These are phyloP conservation scores for Bubo scandiacus DNA, from an alignment of 2,113 vertebrate species.

Conservation along the genomic window DNA sequence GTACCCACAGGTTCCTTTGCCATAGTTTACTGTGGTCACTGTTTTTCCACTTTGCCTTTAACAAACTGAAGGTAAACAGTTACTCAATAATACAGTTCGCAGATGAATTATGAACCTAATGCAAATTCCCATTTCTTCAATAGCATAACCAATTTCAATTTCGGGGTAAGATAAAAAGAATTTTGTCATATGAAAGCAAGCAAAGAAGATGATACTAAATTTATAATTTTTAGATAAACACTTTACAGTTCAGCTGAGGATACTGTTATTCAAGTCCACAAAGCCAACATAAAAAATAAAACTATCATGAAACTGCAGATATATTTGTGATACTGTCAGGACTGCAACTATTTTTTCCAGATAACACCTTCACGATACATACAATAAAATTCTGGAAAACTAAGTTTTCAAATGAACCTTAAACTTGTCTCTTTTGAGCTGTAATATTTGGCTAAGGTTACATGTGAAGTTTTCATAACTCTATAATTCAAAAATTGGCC, in stretches of 20 bases:
- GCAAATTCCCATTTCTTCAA: background rate
- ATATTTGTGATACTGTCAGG: background rate
- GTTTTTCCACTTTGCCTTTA: background rate
- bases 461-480: conserved; percentile 20
- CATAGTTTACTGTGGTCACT: background rate
- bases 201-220: background rate
- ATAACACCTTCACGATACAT: background rate
- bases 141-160: background rate
- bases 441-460: conserved; percentile 30
- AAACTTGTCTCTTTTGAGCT: background rate
- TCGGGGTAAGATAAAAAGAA: background rate
- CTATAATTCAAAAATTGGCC: conserved; percentile 16
- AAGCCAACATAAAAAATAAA: background rate
- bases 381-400: conserved; percentile 5
- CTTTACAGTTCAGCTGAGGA: background rate
- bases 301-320: background rate
- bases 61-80: background rate
- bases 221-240: background rate
- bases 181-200: background rate
- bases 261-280: background rate
- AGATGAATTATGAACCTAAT: background rate
- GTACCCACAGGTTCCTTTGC: background rate
- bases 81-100: background rate
- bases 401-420: background rate
- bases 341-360: background rate